A percentile compares a stretch with the other conserved stretches of the same genome.
These are phyloP conservation scores for Halichoerus grypus DNA, from an alignment of 2,113 vertebrate genomes.

Conservation along the genomic window DNA sequence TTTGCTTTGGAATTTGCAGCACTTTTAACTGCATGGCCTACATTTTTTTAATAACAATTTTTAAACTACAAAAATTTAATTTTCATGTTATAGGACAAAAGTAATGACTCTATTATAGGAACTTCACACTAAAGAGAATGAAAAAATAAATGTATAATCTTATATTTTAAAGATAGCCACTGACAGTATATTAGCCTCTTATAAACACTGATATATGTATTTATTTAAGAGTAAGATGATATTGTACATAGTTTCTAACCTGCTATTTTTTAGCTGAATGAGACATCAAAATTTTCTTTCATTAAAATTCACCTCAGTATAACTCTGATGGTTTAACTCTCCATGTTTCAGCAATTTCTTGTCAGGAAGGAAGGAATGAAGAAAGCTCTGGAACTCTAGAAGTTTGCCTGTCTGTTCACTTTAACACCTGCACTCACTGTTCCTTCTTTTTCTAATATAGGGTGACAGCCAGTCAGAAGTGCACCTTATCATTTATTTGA, in stretches of 20 bases:
- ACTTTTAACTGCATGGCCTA: background rate
- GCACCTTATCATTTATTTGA: background rate
- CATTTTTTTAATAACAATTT: background rate
- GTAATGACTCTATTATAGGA: background rate
- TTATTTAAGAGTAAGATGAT: background rate
- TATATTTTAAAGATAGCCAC: background rate
- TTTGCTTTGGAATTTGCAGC: background rate
- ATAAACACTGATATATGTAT: background rate
- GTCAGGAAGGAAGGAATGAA: background rate
- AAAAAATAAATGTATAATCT: constrained; percentile 11
- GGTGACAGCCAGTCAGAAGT: background rate
- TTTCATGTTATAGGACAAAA: background rate
- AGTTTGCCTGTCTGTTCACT: background rate
- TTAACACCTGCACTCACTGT: background rate
- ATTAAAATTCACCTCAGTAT: background rate
- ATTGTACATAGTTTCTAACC: background rate
- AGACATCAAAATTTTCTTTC: constrained; percentile 12
- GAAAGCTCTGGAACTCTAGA: background rate
- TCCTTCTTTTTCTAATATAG: background rate
- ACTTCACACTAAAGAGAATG: background rate
- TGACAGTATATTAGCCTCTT: background rate
- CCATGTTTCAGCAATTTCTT: background rate
- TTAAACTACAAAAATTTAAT: background rate
- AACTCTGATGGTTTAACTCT: background rate
- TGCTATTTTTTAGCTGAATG: background rate